phyloP scores from a whole-genome alignment of 2,113 vertebrate genomes.

The Eleginops maclovinus region DNA sequence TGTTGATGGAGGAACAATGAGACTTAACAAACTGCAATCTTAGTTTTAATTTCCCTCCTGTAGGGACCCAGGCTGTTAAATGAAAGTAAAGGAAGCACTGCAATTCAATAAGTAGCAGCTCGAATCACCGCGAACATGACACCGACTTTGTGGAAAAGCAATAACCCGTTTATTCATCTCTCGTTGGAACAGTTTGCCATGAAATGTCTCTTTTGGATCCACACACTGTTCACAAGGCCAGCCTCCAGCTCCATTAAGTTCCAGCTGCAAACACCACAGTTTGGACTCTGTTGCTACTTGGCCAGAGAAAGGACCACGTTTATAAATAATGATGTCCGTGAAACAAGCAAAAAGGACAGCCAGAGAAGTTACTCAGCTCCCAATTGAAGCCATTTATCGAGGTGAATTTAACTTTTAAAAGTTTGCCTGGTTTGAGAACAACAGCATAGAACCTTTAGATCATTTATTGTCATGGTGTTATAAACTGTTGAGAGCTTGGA shows the following conservation, averaged over 20 bases:
- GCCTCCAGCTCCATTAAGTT: neutral
- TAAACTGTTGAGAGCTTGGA: neutral
- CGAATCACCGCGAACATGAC: neutral
- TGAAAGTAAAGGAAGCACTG: constrained; percentile 5
- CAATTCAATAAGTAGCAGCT: constrained; percentile 1
- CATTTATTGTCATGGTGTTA: neutral
- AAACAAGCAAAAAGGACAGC: neutral
- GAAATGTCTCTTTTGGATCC: constrained; percentile 4
- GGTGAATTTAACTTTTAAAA: neutral
- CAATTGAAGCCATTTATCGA: constrained; percentile 1
- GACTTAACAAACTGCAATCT: neutral
- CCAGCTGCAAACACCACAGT: constrained; percentile 14
- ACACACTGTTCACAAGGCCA: neutral
- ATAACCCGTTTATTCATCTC: constrained; percentile 3
- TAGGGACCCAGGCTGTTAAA: neutral
- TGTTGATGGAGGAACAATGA: neutral
- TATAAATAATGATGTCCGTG: neutral
- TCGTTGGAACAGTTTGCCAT: neutral
- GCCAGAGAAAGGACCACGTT: neutral
- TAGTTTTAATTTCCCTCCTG: neutral
- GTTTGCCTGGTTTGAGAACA: neutral
- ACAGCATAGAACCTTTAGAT: neutral
- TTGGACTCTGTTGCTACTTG: neutral
- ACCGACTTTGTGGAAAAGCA: neutral
- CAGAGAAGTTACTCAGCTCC: neutral